These are phyloP conservation scores for Tonatia bakeri DNA, from an alignment of 2,113 vertebrate species.

Conservation along the genomic window DNA sequence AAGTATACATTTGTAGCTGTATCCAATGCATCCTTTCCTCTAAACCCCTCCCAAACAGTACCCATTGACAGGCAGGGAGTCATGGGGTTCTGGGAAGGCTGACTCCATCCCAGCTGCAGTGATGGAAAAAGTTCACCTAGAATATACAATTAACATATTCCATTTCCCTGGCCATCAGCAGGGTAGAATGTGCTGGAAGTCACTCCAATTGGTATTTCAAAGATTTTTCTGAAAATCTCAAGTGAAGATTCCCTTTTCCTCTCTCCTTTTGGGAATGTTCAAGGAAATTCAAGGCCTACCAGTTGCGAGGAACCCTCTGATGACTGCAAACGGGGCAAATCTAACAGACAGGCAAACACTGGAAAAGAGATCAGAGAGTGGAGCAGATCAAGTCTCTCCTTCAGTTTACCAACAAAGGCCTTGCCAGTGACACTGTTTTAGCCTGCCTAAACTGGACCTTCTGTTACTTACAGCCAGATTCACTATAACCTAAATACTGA, in stretches of 20 bases:
- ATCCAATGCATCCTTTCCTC: not conserved
- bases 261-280: not conserved
- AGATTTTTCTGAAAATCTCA: not conserved
- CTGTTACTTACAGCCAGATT: not conserved
- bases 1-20: not conserved
- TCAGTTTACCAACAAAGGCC: not conserved
- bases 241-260: not conserved
- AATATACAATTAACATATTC: not conserved
- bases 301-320: not conserved
- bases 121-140: not conserved
- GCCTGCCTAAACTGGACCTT: not conserved
- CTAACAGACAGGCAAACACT: not conserved
- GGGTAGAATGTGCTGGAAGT: not conserved
- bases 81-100: rapidly evolving
- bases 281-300: not conserved
- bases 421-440: not conserved
- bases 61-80: not conserved
- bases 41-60: not conserved
- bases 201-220: not conserved
- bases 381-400: not conserved
- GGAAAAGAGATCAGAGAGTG: not conserved
- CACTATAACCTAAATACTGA: not conserved
- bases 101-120: not conserved
- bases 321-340: too few relatives aligned
- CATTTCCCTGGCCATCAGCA: not conserved